These are phyloP conservation scores for Fratercula arctica DNA, from an alignment of 2,797 vertebrate genomes.

Conservation along the genomic window DNA sequence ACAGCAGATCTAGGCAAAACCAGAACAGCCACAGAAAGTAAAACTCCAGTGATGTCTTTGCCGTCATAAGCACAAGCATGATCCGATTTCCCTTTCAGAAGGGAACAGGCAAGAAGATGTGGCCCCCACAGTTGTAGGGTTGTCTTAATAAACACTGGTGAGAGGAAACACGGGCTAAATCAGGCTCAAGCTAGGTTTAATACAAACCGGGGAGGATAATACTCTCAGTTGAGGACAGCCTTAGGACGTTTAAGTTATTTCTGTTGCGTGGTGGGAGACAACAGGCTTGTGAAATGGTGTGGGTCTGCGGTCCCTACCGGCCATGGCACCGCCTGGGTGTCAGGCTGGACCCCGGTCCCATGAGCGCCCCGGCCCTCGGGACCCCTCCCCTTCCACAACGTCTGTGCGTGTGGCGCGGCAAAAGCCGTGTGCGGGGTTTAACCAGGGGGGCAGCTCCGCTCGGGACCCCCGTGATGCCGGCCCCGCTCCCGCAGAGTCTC, in stretches of 20 bases:
- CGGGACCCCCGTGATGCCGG: not conserved
- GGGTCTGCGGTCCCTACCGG: not conserved
- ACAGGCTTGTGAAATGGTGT: not conserved
- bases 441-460: not conserved
- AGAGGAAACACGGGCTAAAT: fast-evolving
- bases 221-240: not conserved
- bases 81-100: fast-evolving
- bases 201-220: fast-evolving
- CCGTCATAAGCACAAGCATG: fast-evolving
- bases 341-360: too few relatives aligned
- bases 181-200: not conserved
- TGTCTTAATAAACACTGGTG: fast-evolving
- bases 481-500: not conserved
- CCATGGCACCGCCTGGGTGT: not conserved
- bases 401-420: not conserved
- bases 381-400: not conserved
- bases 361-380: not conserved
- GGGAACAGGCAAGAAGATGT: fast-evolving
- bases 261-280: not conserved
- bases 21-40: not conserved
- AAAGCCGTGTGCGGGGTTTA: not conserved
- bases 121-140: fast-evolving
- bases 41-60: not conserved
- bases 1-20: not conserved
- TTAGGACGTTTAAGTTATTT: fast-evolving